phyloP scores from a whole-genome alignment of 1,140 invertebrate species.

The Cotesia glomerata region DNA sequence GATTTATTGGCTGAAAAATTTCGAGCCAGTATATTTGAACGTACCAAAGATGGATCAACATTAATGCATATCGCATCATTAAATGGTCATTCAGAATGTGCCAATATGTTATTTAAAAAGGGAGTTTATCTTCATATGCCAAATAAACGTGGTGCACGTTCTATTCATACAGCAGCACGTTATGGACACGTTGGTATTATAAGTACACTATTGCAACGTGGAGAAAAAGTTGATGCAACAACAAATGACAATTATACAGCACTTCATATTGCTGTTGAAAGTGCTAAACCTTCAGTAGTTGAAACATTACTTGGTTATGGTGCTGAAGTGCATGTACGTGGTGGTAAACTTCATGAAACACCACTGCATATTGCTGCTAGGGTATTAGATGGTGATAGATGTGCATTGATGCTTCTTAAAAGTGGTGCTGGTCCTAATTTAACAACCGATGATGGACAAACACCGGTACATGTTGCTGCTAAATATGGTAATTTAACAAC shows the following conservation, averaged over 20 bases:
- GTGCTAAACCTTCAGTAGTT: conserved; percentile 92
- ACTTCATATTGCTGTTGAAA: conserved; percentile 98
- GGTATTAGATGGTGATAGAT: conserved; percentile 92
- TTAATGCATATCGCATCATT: conserved; percentile 97
- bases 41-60: conserved; percentile 96
- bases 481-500: conserved; percentile 87
- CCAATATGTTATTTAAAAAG: conserved; percentile 97
- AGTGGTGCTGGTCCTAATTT: conserved; percentile 96
- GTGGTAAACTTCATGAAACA: conserved; percentile 86
- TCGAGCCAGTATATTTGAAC: conserved; percentile 91
- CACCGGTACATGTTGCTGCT: conserved; percentile 90
- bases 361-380: conserved; percentile 94
- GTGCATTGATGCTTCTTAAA: conserved; percentile 96
- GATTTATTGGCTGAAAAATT: conserved; percentile 97
- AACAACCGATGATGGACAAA: conserved; percentile 90
- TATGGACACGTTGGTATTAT: conserved; percentile 97
- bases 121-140: conserved; percentile 99
- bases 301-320: conserved; percentile 96
- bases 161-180: conserved; percentile 89
- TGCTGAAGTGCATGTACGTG: conserved; percentile 94
- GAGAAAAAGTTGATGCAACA: conserved; percentile 74
- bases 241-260: conserved; percentile 95
- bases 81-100: conserved; percentile 96
- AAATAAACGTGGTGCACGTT: conserved; percentile 92
- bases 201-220: conserved; percentile 92